Evolutionary conservation across 2,797 vertebrate species (phyloP), one percentile per base, ranked within the genome.

Genomic region (Arctocebus calabarensis): DNA sequence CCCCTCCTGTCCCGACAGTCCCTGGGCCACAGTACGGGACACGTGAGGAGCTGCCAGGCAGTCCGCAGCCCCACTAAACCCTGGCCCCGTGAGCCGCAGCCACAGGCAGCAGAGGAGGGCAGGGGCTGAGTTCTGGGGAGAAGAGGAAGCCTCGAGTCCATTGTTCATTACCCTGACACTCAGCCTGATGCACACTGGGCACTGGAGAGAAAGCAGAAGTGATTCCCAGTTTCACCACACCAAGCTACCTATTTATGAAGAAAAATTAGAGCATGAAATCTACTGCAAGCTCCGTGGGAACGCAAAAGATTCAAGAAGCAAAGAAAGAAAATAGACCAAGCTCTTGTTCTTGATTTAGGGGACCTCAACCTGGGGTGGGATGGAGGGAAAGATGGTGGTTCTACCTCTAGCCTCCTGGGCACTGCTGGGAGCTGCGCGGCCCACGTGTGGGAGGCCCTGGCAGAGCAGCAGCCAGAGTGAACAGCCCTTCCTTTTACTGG

Each of bases 51-150:
- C 52, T 11, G 45, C 66, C 75, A 48, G 37, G 92, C 45, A 29
- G 77, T 29, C 52, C 57, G 74, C 81, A 74, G 92, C 59, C 32
- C 34, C 19, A 5, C 40, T 52, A 7, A 7, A 6, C 71, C 83
- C 78, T 3, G 27, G 97, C 97, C 93, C 86, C n/a, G 25, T 96
- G 97, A 98, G 91, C 94, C 95, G 52, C 55, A 12, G 94, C 95
- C 88, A 4, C 22, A 48, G 48, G 88, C 89, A 64, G 70, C 84
- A 90, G 97, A 64, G 87, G 97, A 97, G 96, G 97, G 95, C 92
- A 59, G 10, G 93, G 82, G 37, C 59, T 70, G 20, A 91, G 23
- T 17, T 32, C 48, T 7, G 2, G 55, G 84, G 64, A 32, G 32
- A 61, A 29, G 55, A 87, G 52, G 87, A 78, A 32, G 55, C 79